Conservation (phyloP, 2,113 vertebrate genomes). For the Aramus guarauna region DNA sequence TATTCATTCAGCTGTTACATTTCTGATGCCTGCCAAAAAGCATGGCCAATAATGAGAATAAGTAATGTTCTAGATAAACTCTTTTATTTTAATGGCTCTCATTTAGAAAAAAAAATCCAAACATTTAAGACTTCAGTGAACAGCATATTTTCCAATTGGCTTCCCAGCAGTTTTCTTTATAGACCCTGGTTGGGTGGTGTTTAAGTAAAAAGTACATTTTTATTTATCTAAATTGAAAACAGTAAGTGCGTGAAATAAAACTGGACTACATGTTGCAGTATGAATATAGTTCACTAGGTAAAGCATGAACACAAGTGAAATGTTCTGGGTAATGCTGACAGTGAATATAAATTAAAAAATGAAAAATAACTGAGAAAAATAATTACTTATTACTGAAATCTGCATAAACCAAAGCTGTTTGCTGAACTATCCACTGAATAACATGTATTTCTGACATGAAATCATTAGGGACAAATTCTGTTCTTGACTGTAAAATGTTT, state of each 20-base stretch:
- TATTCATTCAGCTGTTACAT: background rate
- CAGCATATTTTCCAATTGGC: background rate
- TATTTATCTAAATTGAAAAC: background rate
- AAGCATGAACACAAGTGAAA: background rate
- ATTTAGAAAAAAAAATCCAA: background rate
- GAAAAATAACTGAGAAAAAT: accelerated
- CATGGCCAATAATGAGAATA: background rate
- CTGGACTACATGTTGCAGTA: background rate
- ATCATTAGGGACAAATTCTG: background rate
- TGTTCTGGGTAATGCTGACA: background rate
- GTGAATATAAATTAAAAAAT: background rate
- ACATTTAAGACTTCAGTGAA: background rate
- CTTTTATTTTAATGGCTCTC: background rate
- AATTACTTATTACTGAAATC: background rate
- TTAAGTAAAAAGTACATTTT: background rate
- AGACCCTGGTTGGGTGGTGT: background rate
- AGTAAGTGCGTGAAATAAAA: background rate
- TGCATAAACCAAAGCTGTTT: background rate
- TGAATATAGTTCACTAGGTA: background rate
- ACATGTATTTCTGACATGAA: background rate
- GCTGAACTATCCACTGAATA: background rate
- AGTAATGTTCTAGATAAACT: background rate
- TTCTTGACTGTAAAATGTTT: background rate
- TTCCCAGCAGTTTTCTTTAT: background rate
- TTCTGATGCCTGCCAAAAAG: background rate